Conservation (phyloP, 1,140 invertebrate genomes). For the Ptiloglossa arizonensis region DNA sequence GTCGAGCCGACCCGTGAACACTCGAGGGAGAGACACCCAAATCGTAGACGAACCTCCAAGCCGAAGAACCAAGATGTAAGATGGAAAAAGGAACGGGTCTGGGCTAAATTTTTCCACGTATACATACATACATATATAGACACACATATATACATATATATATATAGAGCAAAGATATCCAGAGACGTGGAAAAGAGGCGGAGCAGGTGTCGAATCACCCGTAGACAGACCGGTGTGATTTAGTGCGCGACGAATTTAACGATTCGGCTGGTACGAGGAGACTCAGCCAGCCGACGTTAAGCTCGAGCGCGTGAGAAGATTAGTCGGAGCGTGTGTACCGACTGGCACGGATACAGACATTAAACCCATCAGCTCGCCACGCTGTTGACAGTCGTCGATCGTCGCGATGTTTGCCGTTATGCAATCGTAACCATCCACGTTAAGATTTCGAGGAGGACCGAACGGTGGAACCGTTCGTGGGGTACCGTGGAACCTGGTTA, state of each 20-base stretch:
- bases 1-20: too few relatives aligned
- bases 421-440: constrained; percentile 6
- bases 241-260: not conserved
- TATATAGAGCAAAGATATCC: too few relatives aligned
- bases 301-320: constrained; percentile 77
- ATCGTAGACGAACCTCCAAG: too few relatives aligned
- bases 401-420: constrained; percentile 43
- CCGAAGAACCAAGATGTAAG: too few relatives aligned
- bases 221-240: not conserved
- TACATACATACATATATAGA: too few relatives aligned
- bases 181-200: not conserved
- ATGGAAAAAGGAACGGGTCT: not conserved
- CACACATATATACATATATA: too few relatives aligned
- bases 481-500: too few relatives aligned
- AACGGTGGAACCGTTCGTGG: too few relatives aligned
- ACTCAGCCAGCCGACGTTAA: not conserved
- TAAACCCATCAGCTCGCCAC: constrained; percentile 74
- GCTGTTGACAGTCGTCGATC: constrained; percentile 54
- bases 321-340: constrained; percentile 67
- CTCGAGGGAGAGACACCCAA: too few relatives aligned
- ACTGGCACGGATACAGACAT: constrained; percentile 81
- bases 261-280: constrained; percentile 4
- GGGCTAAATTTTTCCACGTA: too few relatives aligned
- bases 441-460: not conserved
- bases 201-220: not conserved